Evolutionary conservation across 2,797 vertebrate species (phyloP).

Genomic region (Sciurus carolinensis): DNA sequence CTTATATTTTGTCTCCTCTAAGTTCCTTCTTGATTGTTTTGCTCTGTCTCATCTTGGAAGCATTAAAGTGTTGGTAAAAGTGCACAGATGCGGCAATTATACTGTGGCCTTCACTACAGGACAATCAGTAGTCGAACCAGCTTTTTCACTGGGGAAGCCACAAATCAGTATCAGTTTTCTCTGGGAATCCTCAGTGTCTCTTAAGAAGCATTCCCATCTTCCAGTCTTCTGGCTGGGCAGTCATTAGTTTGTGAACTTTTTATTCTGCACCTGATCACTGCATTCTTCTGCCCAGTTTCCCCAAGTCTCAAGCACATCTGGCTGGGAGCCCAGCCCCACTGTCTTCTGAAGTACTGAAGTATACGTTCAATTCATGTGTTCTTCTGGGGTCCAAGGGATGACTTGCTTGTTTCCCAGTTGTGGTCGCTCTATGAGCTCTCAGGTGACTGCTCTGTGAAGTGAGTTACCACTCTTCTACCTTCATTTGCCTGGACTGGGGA

Average conservation of each 20-base stretch:
- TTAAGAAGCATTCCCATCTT: neutral
- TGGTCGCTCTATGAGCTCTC: neutral
- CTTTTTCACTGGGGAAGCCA: neutral
- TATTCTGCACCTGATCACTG: neutral
- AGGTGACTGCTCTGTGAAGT: neutral
- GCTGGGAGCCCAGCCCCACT: neutral
- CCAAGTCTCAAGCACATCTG: neutral
- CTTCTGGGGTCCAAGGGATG: neutral
- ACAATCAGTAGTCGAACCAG: neutral
- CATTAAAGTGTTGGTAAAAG: neutral
- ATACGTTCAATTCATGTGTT: neutral
- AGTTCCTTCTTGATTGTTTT: neutral
- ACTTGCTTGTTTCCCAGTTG: neutral
- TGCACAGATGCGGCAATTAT: neutral
- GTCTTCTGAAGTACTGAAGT: neutral
- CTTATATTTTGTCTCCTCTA: constrained; percentile 25
- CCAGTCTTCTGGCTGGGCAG: neutral
- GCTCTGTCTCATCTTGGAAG: neutral
- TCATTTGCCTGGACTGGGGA: neutral
- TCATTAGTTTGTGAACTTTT: neutral
- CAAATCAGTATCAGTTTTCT: neutral
- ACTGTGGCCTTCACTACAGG: neutral
- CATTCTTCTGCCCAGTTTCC: neutral
- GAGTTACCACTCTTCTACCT: neutral
- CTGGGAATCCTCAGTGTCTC: neutral